These are phyloP conservation scores for Anguilla rostrata DNA, from an alignment of 2,113 vertebrate genomes.

Conservation along the genomic window DNA sequence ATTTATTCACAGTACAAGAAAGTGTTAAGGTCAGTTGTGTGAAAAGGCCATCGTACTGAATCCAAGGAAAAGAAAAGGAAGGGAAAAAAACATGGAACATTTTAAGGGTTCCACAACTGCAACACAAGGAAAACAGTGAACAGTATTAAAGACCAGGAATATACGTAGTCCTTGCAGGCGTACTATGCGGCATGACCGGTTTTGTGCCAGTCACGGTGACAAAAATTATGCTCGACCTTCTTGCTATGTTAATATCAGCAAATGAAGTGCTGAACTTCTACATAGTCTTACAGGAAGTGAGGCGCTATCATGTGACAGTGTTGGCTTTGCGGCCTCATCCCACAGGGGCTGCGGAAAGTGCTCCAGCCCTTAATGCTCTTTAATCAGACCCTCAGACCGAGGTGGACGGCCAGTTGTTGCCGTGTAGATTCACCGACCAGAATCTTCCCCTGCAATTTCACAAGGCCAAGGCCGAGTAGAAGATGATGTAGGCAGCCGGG, in stretches of 20 bases:
- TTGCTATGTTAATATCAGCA: constrained; percentile 38
- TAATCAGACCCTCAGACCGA: constrained; percentile 41
- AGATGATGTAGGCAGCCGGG: constrained; percentile 95
- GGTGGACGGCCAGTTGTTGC: constrained; percentile 29
- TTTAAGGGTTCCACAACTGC: constrained; percentile 49
- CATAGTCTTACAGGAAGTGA: constrained; percentile 51
- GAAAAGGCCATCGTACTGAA: constrained; percentile 70
- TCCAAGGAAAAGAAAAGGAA: constrained; percentile 53
- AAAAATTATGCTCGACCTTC: constrained; percentile 1
- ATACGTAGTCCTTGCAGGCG: constrained; percentile 38
- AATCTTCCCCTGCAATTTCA: constrained; percentile 66
- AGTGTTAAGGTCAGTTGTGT: constrained; percentile 74
- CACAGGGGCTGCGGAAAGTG: background rate
- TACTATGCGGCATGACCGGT: constrained; percentile 6
- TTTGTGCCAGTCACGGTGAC: constrained; percentile 1
- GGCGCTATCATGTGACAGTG: constrained; percentile 39
- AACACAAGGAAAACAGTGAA: constrained; percentile 31
- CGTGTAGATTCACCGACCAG: constrained; percentile 53
- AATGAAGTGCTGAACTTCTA: constrained; percentile 48
- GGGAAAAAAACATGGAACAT: constrained; percentile 43
- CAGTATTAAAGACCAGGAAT: constrained; percentile 33
- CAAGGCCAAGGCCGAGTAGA: constrained; percentile 87
- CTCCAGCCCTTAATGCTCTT: constrained; percentile 19
- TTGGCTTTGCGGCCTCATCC: constrained; percentile 23
- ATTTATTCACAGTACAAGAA: constrained; percentile 71